Evolutionary conservation across 2,888 invertebrate genomes (phyloP), one percentile per base, ranked within the genome.

Genomic region (Hirtodrosophila cameraria): DNA sequence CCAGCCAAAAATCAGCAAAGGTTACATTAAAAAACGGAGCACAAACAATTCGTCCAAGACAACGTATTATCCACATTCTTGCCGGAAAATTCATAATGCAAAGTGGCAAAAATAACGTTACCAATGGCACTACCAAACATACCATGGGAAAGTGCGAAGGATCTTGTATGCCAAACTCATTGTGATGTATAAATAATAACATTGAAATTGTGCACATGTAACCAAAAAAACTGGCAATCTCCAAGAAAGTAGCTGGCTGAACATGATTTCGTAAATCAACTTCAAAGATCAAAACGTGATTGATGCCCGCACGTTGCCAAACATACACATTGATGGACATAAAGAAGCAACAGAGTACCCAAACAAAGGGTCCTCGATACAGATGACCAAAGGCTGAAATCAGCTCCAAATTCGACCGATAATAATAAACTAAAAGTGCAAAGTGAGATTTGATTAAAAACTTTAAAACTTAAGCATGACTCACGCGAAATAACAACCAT

Each of bases 1-100:
- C 98, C 88, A 99, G 93, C 98, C 98, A 99, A 92, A 99, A 99
- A 91, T 99, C 98, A 2, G 97, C 97, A 89, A 99, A 99, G 18
- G 95, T 93, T 6, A 99, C 98, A 65, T 95, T 95, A 88, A 95
- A 94, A 86, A 97, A 96, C 11, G 98, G 98, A 0, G 98, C 96
- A 30, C 94, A 93, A 15, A 97, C 81, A 52, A 97, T 94, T 38
- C 96, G 93, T 67, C 94, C 94, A 15, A 68, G 92, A 75, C 97
- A 94, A 89, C 94, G 93, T 16, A 98, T 91, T 6, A 97, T 93
- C 98, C 98, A 98, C 90, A 96, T 96, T 67, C 98, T 91, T 0
- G 97, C 97, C 86, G 96, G 95, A 86, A 96, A 95, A 60, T 96
- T 92, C 82, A 98, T 95, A 39, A 97, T 95, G 73, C 94, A 95